phyloP scores from a whole-genome alignment of 2,888 invertebrate genomes.

The Drosophila borborema region DNA sequence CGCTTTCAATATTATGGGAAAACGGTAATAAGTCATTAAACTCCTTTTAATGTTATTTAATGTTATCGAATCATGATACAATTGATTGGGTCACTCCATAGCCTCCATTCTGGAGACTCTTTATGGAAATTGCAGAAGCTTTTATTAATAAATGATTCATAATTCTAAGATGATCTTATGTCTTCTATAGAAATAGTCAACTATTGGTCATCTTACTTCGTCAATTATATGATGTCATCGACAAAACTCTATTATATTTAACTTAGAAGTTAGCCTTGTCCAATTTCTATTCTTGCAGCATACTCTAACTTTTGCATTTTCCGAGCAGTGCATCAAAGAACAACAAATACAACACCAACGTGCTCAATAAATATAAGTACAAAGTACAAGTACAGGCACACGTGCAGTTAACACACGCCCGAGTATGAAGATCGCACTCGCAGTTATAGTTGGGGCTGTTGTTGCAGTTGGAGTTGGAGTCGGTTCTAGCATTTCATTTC shows the following conservation, averaged over 20 bases:
- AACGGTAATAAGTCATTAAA: too few relatives aligned
- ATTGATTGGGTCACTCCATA: neutral
- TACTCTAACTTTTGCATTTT: neutral
- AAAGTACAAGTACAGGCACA: conserved; percentile 32
- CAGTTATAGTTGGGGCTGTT: conserved; percentile 17
- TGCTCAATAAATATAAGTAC: conserved; percentile 36
- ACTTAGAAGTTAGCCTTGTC: neutral
- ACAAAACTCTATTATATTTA: neutral
- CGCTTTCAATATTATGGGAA: too few relatives aligned
- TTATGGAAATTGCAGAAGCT: neutral
- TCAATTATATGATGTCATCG: neutral
- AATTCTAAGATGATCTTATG: neutral
- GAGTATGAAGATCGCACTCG: conserved; percentile 38
- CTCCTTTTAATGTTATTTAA: too few relatives aligned
- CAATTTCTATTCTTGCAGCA: neutral
- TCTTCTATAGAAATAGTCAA: neutral
- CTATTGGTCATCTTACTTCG: neutral
- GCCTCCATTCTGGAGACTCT: neutral
- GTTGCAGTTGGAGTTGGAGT: conserved; percentile 17
- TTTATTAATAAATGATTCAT: neutral
- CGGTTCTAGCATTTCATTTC: conserved; percentile 75
- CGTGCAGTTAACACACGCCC: conserved; percentile 50
- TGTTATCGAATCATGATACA: neutral
- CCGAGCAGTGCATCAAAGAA: conserved; percentile 16
- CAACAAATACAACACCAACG: conserved; percentile 38